phyloP scores from a whole-genome alignment of 2,797 vertebrate species.

The Corythornis leucogaster region DNA sequence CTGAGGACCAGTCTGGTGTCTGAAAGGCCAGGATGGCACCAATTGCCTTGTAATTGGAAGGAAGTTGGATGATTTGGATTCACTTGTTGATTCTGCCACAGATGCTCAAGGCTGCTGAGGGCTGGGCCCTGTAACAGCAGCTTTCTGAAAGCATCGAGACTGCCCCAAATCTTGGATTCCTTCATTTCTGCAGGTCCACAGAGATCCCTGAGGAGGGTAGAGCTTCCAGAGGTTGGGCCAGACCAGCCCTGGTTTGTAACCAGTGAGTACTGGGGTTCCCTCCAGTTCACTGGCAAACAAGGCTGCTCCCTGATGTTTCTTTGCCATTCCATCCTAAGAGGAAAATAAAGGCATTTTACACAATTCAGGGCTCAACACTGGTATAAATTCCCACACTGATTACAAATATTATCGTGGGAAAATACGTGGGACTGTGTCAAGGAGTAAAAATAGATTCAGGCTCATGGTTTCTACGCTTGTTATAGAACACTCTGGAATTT shows the following conservation, averaged over 20 bases:
- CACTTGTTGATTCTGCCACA: neutral
- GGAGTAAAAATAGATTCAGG: conserved; percentile 37
- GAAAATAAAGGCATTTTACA: neutral
- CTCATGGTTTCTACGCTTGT: neutral
- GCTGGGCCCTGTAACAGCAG: fast-evolving
- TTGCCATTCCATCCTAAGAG: neutral
- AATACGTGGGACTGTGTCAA: conserved; percentile 9
- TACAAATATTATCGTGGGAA: conserved; percentile 28
- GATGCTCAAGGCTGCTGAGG: neutral
- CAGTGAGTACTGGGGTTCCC: neutral
- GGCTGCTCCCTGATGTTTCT: neutral
- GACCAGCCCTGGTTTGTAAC: neutral
- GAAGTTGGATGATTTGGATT: neutral
- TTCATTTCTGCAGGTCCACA: neutral
- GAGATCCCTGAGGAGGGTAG: neutral
- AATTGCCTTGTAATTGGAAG: neutral
- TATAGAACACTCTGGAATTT: neutral
- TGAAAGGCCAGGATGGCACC: neutral
- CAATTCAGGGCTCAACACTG: neutral
- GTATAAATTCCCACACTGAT: conserved; percentile 54
- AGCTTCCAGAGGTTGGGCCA: neutral
- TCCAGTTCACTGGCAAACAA: neutral
- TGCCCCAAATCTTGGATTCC: neutral
- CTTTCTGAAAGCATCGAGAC: neutral
- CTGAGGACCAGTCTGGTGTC: conserved; percentile 34